Percentiles rank a stretch among this genome's conserved stretches.
Evolutionary conservation across 1,140 invertebrate species (phyloP).

Genomic region (Sesamia nonagrioides): DNA sequence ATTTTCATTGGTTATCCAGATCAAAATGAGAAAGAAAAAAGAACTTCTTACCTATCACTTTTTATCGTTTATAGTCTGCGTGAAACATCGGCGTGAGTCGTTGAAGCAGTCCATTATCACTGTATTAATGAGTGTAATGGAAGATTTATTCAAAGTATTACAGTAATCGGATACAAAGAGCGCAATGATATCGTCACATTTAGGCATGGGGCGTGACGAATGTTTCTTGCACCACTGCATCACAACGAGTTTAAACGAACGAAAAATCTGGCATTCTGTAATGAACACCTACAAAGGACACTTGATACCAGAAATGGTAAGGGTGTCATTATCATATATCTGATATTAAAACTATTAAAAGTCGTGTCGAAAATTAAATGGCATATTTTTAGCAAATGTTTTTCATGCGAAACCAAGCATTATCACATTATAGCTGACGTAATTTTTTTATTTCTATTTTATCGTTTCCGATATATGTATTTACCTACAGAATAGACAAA

Average conservation of each 20-base stretch:
- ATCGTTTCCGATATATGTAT: no score
- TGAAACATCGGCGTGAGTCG: constrained; percentile 12
- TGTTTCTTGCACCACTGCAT: constrained; percentile 61
- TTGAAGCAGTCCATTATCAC: constrained; percentile 27
- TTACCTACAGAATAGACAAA: no score
- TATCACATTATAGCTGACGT: no score
- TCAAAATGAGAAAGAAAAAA: neutral
- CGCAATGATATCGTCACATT: constrained; percentile 53
- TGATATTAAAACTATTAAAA: neutral
- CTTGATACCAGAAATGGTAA: constrained; percentile 50
- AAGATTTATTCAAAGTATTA: constrained; percentile 45
- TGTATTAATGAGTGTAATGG: constrained; percentile 44
- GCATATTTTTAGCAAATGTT: neutral
- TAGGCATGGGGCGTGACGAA: constrained; percentile 58
- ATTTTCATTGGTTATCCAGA: neutral
- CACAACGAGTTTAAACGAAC: constrained; percentile 63
- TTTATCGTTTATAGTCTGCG: neutral
- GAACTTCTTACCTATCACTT: neutral
- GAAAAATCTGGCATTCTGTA: constrained; percentile 70
- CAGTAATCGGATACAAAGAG: constrained; percentile 42
- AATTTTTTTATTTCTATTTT: no score
- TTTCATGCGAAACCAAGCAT: neutral
- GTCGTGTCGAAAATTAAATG: neutral
- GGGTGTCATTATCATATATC: neutral
- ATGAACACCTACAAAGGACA: constrained; percentile 59